Conservation (phyloP, 2,113 vertebrate genomes). For the Brienomyrus brachyistius region DNA sequence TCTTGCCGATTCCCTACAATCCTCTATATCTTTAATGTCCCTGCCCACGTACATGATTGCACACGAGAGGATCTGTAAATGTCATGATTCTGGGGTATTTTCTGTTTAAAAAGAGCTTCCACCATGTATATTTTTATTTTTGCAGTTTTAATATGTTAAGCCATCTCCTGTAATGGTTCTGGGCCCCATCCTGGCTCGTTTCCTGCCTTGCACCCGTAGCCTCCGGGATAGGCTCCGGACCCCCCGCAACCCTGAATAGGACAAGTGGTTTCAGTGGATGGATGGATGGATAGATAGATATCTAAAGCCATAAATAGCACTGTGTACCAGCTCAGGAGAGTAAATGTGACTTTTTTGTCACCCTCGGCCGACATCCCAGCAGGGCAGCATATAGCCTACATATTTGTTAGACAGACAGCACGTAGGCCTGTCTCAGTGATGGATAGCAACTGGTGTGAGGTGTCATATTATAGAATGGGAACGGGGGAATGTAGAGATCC, state of each 20-base stretch:
- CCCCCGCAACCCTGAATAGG: background rate
- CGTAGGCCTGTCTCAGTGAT: background rate
- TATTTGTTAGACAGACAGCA: background rate
- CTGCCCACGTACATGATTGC: background rate
- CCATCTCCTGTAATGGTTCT: background rate
- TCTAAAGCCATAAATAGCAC: background rate
- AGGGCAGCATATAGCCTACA: background rate
- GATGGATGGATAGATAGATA: background rate
- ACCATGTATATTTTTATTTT: background rate
- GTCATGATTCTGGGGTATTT: background rate
- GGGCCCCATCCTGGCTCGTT: background rate
- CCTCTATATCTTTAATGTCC: background rate
- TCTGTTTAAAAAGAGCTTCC: background rate
- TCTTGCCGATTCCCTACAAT: background rate
- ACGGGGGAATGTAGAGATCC: background rate
- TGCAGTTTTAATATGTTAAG: background rate
- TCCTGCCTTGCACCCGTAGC: background rate
- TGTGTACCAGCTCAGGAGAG: background rate
- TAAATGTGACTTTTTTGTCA: background rate
- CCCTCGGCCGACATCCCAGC: background rate
- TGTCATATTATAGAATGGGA: background rate
- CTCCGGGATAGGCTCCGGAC: background rate
- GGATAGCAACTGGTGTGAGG: background rate
- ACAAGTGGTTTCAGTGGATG: background rate
- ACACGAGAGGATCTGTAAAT: background rate